Conservation (phyloP, 2,113 vertebrate species). For the Nansenia antarctica region DNA sequence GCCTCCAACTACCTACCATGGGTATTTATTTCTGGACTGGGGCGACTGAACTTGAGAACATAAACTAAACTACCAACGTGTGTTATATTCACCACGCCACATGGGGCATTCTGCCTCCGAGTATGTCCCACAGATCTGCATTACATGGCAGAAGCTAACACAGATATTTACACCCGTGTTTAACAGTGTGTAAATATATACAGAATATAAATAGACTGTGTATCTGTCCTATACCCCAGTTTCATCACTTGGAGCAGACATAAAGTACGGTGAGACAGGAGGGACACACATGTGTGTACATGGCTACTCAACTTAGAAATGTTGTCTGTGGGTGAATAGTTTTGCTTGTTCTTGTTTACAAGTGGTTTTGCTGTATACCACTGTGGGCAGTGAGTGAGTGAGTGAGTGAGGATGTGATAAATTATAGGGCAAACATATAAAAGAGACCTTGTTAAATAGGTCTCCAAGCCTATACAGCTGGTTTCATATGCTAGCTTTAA, state of each 20-base stretch:
- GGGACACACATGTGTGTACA: slow-evolving; percentile 10
- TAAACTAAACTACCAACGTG: slow-evolving; percentile 26
- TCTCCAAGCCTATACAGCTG: slow-evolving; percentile 27
- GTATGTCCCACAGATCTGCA: slow-evolving; percentile 30
- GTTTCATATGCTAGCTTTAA: slow-evolving; percentile 39
- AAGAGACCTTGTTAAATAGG: slow-evolving; percentile 36
- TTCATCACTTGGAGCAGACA: slow-evolving; percentile 7
- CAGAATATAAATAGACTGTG: slow-evolving; percentile 12
- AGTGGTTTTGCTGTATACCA: slow-evolving; percentile 16
- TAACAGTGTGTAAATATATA: slow-evolving; percentile 4
- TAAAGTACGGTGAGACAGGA: slow-evolving; percentile 14
- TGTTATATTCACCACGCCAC: slow-evolving; percentile 24
- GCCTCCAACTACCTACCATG: not conserved
- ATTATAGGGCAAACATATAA: slow-evolving; percentile 7
- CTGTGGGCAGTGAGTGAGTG: not conserved
- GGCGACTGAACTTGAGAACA: slow-evolving; percentile 37
- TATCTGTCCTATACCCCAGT: slow-evolving; percentile 6
- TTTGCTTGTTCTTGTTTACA: slow-evolving; percentile 29
- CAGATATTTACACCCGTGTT: not conserved
- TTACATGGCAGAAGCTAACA: slow-evolving; percentile 8
- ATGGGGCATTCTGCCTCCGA: slow-evolving; percentile 38
- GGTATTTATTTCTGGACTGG: slow-evolving; percentile 36
- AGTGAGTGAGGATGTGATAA: slow-evolving; percentile 16
- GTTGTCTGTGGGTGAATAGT: slow-evolving; percentile 37
- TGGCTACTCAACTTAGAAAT: slow-evolving; percentile 22